Evolutionary conservation across 1,140 invertebrate species (phyloP), one percentile per base, ranked within the genome.

Genomic region (Mya arenaria): DNA sequence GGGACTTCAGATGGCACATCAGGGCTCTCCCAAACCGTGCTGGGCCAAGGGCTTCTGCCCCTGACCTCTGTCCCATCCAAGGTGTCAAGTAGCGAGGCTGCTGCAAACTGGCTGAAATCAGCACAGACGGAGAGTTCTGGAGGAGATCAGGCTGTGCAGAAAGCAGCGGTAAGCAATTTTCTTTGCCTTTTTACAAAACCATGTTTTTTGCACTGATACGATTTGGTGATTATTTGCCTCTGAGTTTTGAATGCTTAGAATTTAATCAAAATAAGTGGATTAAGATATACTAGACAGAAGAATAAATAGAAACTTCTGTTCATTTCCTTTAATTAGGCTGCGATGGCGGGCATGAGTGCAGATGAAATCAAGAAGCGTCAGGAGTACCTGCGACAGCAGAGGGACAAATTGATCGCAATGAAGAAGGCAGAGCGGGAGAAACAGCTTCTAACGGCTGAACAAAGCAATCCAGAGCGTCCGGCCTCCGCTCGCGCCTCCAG

Each of bases 381-480:
- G 88, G 94, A 97, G 85, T 98, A 98, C 90, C 93, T 99, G 23
- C 95, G 96, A 37, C 94, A 96, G 58, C 97, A 98, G 91, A 94
- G 97, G 34, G 97, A 98, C 91, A 97, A 98, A 89, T 94, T 99
- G 28, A 94, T 98, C 36, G 96, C 96, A 13, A 90, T 98, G 87
- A 98, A 98, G 91, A 96, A 96, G 90, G 95, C 96, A 91, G 97
- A 96, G 25, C 93, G 97, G 28, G 96, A 96, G 86, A 96, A 96
- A 85, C 95, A 96, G 87, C 92, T 98, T 19, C 52, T 86, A 10
- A 85, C 84, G 5, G 88, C 87, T 3, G 89, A 90, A 52, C 84
- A 87, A 39, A 68, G 72, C 34, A 82, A 88, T 55, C 87, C 86
- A 4, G 84, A 90, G 25, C 91, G 96, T 41, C 96, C 96, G 1